Evolutionary conservation across 2,797 vertebrate genomes (phyloP).

Genomic region (Pseudotriccus pelzelni): DNA sequence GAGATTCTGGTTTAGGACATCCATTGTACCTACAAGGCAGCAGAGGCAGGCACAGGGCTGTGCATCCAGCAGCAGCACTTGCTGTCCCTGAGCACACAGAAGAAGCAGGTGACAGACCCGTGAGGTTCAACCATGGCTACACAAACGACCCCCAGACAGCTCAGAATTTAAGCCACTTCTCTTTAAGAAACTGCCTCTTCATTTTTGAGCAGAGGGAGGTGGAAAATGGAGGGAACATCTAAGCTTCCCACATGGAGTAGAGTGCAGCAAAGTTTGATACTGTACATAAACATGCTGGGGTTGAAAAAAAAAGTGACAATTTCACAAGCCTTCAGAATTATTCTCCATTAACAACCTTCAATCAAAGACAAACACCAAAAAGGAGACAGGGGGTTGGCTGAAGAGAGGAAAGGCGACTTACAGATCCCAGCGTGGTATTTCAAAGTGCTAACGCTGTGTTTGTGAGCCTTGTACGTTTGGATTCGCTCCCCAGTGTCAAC

Average conservation of each 20-base stretch:
- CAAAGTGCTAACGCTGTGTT: slow-evolving; percentile 81
- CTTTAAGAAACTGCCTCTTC: neutral
- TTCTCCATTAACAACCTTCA: neutral
- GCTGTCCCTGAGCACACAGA: rapidly evolving
- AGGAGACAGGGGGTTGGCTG: neutral
- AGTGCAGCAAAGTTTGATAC: neutral
- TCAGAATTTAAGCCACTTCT: neutral
- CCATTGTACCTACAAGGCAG: neutral
- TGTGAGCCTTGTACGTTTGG: slow-evolving; percentile 78
- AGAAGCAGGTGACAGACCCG: neutral
- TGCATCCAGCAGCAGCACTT: neutral
- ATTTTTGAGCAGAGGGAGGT: neutral
- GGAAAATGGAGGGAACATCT: neutral
- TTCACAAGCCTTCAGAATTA: neutral
- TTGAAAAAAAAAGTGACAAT: neutral
- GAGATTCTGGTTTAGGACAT: neutral
- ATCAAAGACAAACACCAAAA: neutral
- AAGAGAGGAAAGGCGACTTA: slow-evolving; percentile 69
- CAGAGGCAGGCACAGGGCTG: neutral
- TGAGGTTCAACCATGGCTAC: neutral
- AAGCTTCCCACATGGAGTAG: neutral
- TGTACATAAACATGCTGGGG: neutral
- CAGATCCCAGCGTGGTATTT: slow-evolving; percentile 80
- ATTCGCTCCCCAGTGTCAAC: slow-evolving; percentile 75
- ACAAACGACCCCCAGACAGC: neutral